Conservation (phyloP, 2,797 vertebrate species). For the Gadopsis marmoratus region DNA sequence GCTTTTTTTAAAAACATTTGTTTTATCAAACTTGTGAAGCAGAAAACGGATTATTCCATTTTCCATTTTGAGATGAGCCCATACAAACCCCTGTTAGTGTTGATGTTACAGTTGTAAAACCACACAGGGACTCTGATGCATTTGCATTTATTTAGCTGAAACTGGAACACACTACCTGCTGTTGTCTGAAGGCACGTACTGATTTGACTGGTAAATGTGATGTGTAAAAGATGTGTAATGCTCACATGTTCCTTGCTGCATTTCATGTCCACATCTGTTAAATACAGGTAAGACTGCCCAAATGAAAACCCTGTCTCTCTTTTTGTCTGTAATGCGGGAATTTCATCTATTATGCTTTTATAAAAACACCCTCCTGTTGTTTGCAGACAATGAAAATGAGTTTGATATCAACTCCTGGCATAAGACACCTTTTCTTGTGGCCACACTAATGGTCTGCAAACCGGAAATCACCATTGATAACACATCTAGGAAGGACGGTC, state of each 20-base stretch:
- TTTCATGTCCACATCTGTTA: conserved; percentile 3
- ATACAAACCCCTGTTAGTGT: background rate
- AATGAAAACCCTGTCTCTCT: background rate
- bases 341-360: background rate
- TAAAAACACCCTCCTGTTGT: background rate
- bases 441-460: background rate
- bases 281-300: background rate
- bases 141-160: conserved; percentile 80
- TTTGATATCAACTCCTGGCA: conserved; percentile 10
- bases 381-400: background rate
- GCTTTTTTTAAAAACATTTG: too few relatives aligned
- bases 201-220: conserved; percentile 85
- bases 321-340: background rate
- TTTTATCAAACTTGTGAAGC: background rate
- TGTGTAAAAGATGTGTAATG: conserved; percentile 28
- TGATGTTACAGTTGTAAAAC: conserved; percentile 8
- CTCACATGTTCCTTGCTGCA: conserved; percentile 13
- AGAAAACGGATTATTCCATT: background rate
- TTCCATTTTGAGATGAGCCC: background rate
- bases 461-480: background rate
- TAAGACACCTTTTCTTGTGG: background rate
- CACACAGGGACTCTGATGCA: conserved; percentile 20
- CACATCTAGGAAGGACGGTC: background rate
- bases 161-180: conserved; percentile 46
- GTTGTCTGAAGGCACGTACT: conserved; percentile 39